Evolutionary conservation across 2,888 invertebrate species (phyloP), one percentile per base, ranked within the genome.

Genomic region (Drosophila histrio): DNA sequence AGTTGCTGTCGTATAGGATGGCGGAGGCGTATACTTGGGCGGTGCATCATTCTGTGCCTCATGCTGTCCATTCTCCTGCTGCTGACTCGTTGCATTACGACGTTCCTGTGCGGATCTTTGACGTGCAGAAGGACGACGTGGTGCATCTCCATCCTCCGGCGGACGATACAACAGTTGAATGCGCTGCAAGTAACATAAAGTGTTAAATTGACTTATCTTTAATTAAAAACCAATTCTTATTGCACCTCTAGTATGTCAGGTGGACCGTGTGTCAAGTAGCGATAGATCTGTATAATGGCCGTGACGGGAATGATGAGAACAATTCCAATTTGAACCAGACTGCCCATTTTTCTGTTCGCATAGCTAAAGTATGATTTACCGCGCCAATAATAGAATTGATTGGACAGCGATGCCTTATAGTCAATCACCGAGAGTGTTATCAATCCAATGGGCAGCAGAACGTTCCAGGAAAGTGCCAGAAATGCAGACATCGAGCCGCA

Each of bases 21-120:
- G 97, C 2, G 98, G 98, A 0, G 98, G 97, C 0, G 97, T 97
- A 92, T 98, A 97, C 91, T 97, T 97, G 49, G 97, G 97, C 3
- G 97, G 97, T 1, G 97, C 96, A 92, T 97, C 97, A 84, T 94
- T 94, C 39, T 89, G 81, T 28, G 68, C 68, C 24, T 87, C 74
- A 9, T 65, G 66, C 11, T 75, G 77, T 0, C 24, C 49, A 13
- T 46, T 49, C 2, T 83, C 79, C 19, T 75, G 75, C 32, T 72
- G 63, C 34, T 66, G 66, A 0, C 52, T 53, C 2, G 64, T 9
- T 1, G 68, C 68, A 59, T 83, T 83, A 26, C 80, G 78, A 3
- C 83, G 78, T 3, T 64, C 70, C 26, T 69, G 67, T 0, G 62
- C 53, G 2, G 77, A 60, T 8, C 72, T 59, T 30, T 76, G 83